A percentile compares a stretch with the other conserved stretches of the same genome.
phyloP scores from a whole-genome alignment of 2,113 vertebrate species.

The Plecturocebus donacophilus region DNA sequence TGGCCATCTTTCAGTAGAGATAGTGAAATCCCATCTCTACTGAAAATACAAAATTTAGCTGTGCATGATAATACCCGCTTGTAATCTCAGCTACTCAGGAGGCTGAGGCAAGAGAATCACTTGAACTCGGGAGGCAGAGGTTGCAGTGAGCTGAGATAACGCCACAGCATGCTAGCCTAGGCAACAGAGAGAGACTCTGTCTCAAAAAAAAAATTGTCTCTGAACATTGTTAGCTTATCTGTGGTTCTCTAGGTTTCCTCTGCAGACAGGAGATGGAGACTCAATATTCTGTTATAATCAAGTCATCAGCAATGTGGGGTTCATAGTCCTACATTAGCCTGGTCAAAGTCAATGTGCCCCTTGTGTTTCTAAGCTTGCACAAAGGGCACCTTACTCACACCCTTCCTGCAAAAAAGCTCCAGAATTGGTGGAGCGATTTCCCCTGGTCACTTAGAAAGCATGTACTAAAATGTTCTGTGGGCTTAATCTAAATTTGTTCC shows the following conservation, averaged over 20 bases:
- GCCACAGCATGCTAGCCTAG: too few species aligned
- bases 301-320: neutral
- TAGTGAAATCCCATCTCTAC: too few species aligned
- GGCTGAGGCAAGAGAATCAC: too few species aligned
- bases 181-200: too few species aligned
- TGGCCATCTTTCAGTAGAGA: too few species aligned
- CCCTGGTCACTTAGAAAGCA: neutral
- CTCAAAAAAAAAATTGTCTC: neutral
- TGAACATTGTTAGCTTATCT: neutral
- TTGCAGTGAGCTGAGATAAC: too few species aligned
- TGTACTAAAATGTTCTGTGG: neutral
- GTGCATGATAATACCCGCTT: accelerated
- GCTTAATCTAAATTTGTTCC: neutral
- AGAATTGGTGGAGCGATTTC: neutral
- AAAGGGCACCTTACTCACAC: neutral
- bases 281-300: neutral
- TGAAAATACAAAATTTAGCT: too few species aligned
- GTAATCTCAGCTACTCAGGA: too few species aligned
- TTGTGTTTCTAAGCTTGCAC: neutral
- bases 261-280: neutral
- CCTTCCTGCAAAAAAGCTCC: neutral
- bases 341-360: neutral
- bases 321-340: neutral
- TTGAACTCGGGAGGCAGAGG: too few species aligned
- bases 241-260: neutral